Evolutionary conservation across 1,140 invertebrate genomes (phyloP), one percentile per base, ranked within the genome.

Genomic region (Drosophila ironensis): DNA sequence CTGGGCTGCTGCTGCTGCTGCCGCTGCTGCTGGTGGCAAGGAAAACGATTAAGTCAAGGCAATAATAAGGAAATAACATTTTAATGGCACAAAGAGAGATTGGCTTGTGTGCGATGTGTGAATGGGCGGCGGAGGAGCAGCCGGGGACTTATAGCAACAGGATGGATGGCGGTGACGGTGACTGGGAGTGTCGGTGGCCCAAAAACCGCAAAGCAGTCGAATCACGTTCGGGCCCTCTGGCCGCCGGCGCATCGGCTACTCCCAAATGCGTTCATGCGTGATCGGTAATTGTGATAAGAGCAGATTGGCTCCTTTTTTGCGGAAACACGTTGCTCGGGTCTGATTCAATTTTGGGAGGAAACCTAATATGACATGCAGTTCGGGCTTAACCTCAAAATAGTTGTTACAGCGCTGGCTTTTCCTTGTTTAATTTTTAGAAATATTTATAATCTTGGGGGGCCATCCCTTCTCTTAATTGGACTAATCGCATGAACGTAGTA

Each of bases 31-130:
- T 56, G 35, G 14, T 66, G 56, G 45, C 46, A 71, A 64, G 42
- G 73, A 78, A 59, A 64, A 42, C 78, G 77, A 64, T 82, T 77
- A 84, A 72, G 73, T 76, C 67, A 47, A 71, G 74, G 74, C 78
- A 82, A 82, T 84, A 84, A 84, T 84, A 86, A 87, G 80, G 80
- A 84, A 84, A 84, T 86, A 84, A 84, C 74, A 80, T 84, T 84
- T 86, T 86, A 84, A 84, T 84, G 77, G 67, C 38, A 60, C 53
- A 63, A 40, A 47, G 60, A 16, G 57, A 63, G 42, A 63, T 48
- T 63, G 54, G 40, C 54, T 25, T 6, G 20, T 17, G 16, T 14
- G 8, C 11, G 17, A 22, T 40, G 7, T 12, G 16, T 16, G 35
- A 3, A n/a, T 42, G 51, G 14, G 45, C 25, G n/a, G n/a, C 2